Base-by-base conservation (phyloP, 1,140 invertebrate species). In the Uloborus diversus region DNA sequence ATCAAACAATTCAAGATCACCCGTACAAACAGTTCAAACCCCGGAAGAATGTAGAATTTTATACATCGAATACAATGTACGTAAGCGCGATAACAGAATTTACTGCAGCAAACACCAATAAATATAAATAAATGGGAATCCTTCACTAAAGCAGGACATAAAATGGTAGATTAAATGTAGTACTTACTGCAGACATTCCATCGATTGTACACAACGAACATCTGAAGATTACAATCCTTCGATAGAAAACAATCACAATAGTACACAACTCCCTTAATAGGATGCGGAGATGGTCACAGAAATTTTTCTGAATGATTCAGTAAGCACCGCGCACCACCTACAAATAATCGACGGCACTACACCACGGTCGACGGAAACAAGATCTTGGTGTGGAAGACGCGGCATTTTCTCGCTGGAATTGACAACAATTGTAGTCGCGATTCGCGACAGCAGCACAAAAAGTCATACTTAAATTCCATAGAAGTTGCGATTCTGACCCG, bases 241-340 rank as follows among this genome's bases (percentile, higher is more conserved):
- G 47, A 35, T 42, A 11, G 61, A 61, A 61, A 61, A 61, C 27
- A 20, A 59, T 61, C 53, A 13, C 23, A 37, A n/a, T 14, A 35
- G 14, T 28, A 11, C 33, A 61, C 56, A n/a, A 61, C 20, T 61
- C 59, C 53, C 53, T 73, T 47, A 73, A 61, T 73, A 61, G 56
- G 53, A 73, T 61, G 53, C 59, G 49, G 25, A 35, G n/a, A 70
- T 20, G 23, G 27, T 35, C 37, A 42, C 53, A 30, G 7, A 49
- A 27, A 73, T 30, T 73, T 73, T 73, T 73, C 53, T 73, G 25
- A 73, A 73, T 73, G 69, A 73, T 73, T 61, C 69, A 73, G 53
- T 47, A 73, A 4, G 61, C 56, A 73, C 69, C 33, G 35, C 32
- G 57, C 64, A 73, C 57, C 62, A 78, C 62, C 61, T 65, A 78